Percentiles rank a stretch among this genome's conserved stretches.
These are phyloP conservation scores for Gnathonemus longibarbis DNA, from an alignment of 2,113 vertebrate species.

Conservation along the genomic window DNA sequence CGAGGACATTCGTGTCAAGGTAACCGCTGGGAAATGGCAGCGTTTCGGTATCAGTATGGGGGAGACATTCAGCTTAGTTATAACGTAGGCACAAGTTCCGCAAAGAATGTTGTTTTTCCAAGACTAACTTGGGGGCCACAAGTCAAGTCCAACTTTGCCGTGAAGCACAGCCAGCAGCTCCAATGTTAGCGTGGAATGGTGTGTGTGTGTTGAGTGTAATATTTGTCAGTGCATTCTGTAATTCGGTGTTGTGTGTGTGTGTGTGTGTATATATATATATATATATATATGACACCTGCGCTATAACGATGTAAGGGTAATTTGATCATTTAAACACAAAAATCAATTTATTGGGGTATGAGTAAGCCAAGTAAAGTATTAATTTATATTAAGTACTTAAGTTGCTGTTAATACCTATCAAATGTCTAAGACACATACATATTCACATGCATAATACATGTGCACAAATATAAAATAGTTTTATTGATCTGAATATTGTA, in stretches of 20 bases:
- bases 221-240: background rate
- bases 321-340: background rate
- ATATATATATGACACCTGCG: no score
- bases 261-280: no score
- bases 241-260: background rate
- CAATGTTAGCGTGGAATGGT: background rate
- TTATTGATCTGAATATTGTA: background rate
- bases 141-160: background rate
- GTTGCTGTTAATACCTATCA: background rate
- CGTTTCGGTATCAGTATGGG: background rate
- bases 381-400: background rate
- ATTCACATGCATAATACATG: background rate
- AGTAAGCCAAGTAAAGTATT: background rate
- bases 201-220: background rate
- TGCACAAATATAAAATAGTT: background rate
- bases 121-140: background rate
- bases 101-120: background rate
- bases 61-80: background rate
- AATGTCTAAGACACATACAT: background rate
- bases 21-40: background rate
- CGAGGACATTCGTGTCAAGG: background rate
- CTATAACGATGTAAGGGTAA: background rate
- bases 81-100: background rate
- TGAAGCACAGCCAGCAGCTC: background rate
- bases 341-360: background rate